Conservation (phyloP, 1,140 invertebrate species). For the Homarus americanus region DNA sequence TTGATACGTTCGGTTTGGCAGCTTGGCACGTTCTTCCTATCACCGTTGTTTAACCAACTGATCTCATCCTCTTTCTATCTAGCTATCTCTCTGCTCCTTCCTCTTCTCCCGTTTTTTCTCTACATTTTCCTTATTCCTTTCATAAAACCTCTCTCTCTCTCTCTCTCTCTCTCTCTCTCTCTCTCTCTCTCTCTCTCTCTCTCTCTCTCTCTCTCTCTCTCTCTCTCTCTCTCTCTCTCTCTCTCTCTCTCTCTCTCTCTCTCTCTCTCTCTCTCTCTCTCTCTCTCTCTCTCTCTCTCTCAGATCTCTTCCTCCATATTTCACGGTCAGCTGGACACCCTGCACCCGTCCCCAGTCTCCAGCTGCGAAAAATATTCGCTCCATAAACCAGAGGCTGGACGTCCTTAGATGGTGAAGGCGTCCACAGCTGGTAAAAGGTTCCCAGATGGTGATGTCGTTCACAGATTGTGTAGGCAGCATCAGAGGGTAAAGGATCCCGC, state of each 20-base stretch:
- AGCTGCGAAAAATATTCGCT: no score
- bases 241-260: conserved; percentile 38
- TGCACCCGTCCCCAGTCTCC: no score
- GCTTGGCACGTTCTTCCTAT: no score
- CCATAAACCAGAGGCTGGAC: no score
- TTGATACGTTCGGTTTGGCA: no score
- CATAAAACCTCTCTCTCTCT: neutral
- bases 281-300: neutral
- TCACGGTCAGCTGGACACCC: neutral
- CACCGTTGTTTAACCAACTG: no score
- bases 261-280: conserved; percentile 39
- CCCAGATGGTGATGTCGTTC: no score
- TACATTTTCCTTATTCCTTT: neutral
- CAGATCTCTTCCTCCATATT: neutral
- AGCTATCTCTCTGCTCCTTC: neutral
- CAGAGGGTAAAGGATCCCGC: no score
- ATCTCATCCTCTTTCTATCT: neutral
- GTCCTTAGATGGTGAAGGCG: no score
- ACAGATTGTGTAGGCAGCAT: no score
- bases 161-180: neutral
- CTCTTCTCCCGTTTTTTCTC: neutral
- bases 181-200: conserved; percentile 11
- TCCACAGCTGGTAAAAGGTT: no score
- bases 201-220: conserved; percentile 9
- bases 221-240: conserved; percentile 13